Conservation (phyloP, 2,113 vertebrate species). For the Argyrosomus japonicus region DNA sequence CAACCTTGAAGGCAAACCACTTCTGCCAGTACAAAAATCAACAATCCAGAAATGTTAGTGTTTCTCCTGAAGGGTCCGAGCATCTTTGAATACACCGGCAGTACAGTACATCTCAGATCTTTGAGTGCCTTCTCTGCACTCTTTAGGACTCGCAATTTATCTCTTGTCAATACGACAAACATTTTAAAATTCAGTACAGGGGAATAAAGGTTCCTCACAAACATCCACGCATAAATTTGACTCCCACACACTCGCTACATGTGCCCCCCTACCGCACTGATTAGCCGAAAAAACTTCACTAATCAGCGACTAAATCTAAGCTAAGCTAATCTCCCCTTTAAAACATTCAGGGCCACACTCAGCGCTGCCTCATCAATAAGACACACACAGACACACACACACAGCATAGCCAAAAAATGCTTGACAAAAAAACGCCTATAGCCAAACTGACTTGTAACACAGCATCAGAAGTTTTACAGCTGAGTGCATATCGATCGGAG, state of each 20-base stretch:
- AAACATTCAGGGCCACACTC: constrained; percentile 57
- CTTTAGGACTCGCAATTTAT: not conserved
- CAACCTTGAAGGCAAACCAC: constrained; percentile 16
- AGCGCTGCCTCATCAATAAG: constrained; percentile 45
- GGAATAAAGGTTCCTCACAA: constrained; percentile 37
- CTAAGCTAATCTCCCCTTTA: constrained; percentile 43
- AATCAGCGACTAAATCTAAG: constrained; percentile 48
- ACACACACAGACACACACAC: constrained; percentile 1
- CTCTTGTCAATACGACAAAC: constrained; percentile 16
- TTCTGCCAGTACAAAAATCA: constrained; percentile 3
- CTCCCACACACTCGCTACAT: constrained; percentile 25
- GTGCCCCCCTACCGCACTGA: constrained; percentile 14
- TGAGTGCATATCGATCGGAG: constrained; percentile 54
- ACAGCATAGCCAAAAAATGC: constrained; percentile 30
- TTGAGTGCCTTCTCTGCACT: not conserved
- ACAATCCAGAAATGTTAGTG: not conserved
- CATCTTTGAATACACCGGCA: not conserved
- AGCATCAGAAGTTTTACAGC: constrained; percentile 45
- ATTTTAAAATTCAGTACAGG: constrained; percentile 36
- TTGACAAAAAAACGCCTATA: constrained; percentile 54
- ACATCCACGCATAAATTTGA: constrained; percentile 24
- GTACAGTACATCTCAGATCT: not conserved
- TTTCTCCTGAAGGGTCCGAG: not conserved
- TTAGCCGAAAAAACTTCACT: constrained; percentile 27
- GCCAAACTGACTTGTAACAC: constrained; percentile 61